Evolutionary conservation across 2,888 invertebrate species (phyloP).

Genomic region (Tolmerus cingulatus): DNA sequence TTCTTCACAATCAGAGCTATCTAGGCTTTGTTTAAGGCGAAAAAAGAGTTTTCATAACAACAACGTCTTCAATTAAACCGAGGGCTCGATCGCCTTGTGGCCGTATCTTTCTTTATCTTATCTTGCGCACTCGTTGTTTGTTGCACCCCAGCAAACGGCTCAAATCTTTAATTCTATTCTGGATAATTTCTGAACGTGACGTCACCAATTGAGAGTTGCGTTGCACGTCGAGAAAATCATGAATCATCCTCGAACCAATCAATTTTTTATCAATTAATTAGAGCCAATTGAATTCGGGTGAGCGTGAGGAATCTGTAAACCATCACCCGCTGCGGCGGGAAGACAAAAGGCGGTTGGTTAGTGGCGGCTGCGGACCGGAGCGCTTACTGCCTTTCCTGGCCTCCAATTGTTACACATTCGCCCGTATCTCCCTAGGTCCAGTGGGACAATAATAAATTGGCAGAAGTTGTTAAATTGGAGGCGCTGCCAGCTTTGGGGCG

Average conservation of each 20-base stretch:
- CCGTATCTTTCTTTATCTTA: not conserved
- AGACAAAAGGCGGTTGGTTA: not conserved
- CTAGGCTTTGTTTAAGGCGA: not conserved
- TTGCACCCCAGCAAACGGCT: not conserved
- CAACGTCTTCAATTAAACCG: not conserved
- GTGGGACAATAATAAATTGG: not conserved
- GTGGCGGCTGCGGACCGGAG: not conserved
- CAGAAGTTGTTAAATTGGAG: slow-evolving; percentile 30
- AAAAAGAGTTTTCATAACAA: not conserved
- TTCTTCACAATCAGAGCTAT: not conserved
- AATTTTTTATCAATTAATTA: slow-evolving; percentile 49
- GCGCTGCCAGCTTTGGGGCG: not conserved
- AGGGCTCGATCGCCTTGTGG: not conserved
- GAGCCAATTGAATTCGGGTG: slow-evolving; percentile 43
- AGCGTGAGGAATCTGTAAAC: slow-evolving; percentile 38
- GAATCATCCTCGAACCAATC: slow-evolving; percentile 47
- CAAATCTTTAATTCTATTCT: not conserved
- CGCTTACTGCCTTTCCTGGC: not conserved
- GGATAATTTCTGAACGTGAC: slow-evolving; percentile 9
- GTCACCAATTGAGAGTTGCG: slow-evolving; percentile 35
- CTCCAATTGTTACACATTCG: slow-evolving; percentile 11
- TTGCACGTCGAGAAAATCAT: slow-evolving; percentile 16
- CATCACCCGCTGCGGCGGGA: slow-evolving; percentile 15
- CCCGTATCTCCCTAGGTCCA: slow-evolving; percentile 26
- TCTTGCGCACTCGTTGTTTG: not conserved